Conservation (phyloP, 2,888 invertebrate genomes). For the Podabrus alpinus region DNA sequence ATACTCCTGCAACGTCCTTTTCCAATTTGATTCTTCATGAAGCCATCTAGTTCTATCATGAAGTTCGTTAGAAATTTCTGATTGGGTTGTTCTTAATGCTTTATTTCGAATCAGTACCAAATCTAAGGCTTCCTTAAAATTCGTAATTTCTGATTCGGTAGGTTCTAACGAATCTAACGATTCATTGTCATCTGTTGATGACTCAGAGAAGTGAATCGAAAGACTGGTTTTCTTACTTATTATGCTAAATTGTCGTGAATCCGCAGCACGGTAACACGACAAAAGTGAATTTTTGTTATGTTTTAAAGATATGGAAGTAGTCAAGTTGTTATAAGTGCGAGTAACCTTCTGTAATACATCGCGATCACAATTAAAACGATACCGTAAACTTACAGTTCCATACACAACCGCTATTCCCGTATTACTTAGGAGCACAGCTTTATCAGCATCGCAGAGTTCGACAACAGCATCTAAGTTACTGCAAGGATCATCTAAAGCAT, state of each 20-base stretch:
- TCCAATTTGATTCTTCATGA: constrained; percentile 42
- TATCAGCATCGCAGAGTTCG: constrained; percentile 17
- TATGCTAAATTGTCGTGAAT: constrained; percentile 4
- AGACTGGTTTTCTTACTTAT: constrained; percentile 4
- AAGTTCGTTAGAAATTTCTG: constrained; percentile 39
- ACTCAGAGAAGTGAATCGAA: neutral
- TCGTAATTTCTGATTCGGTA: constrained; percentile 34
- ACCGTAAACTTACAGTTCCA: constrained; percentile 12
- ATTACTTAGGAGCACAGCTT: constrained; percentile 12
- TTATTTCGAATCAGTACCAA: constrained; percentile 41
- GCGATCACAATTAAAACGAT: constrained; percentile 10
- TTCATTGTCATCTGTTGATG: neutral
- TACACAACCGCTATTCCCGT: constrained; percentile 8
- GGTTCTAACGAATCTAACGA: constrained; percentile 7
- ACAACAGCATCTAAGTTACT: constrained; percentile 9
- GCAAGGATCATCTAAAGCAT: constrained; percentile 9
- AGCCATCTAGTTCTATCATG: constrained; percentile 40
- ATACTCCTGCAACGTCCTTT: constrained; percentile 41
- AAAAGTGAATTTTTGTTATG: neutral
- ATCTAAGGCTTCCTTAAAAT: constrained; percentile 40
- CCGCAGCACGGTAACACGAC: neutral
- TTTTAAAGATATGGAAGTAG: neutral
- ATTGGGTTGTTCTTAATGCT: constrained; percentile 39
- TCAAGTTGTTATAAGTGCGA: constrained; percentile 3
- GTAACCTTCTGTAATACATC: neutral